These are phyloP conservation scores for Schizothorax lantsangensis DNA, from an alignment of 2,797 vertebrate species.

Conservation along the genomic window DNA sequence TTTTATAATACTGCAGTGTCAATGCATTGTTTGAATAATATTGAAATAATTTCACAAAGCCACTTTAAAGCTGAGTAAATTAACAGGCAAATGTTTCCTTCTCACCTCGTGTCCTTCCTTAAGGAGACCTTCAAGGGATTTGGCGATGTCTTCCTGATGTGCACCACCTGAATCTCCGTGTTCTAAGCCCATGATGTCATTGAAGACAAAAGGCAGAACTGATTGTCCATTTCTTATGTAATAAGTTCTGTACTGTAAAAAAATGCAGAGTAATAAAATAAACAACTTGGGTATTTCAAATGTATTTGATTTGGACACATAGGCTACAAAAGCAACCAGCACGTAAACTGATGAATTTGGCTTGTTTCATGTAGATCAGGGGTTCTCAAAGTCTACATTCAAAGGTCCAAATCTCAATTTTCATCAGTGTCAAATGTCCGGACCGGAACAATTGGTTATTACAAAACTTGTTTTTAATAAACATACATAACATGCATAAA, in stretches of 20 bases:
- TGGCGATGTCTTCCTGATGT: background rate
- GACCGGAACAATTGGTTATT: too few relatives aligned
- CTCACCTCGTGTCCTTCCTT: slow-evolving; percentile 34
- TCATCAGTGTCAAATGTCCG: too few relatives aligned
- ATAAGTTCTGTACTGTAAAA: slow-evolving; percentile 36
- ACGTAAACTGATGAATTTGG: background rate
- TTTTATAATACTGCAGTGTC: background rate
- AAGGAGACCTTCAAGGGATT: slow-evolving; percentile 11
- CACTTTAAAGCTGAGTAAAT: background rate
- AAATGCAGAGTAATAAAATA: background rate
- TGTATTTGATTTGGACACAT: background rate
- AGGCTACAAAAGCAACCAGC: background rate
- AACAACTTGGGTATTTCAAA: background rate
- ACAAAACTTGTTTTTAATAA: too few relatives aligned
- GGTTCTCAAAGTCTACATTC: too few relatives aligned
- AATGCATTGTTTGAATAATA: background rate
- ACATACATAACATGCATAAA: too few relatives aligned
- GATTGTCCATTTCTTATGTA: background rate
- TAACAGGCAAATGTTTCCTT: background rate
- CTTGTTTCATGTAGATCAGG: too few relatives aligned
- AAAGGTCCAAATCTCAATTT: too few relatives aligned
- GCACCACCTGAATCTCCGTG: rapidly evolving
- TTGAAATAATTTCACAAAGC: background rate
- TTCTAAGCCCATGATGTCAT: slow-evolving; percentile 43
- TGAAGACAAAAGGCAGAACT: slow-evolving; percentile 44